Conservation (phyloP, 2,888 invertebrate genomes). For the Norana najaformis region DNA sequence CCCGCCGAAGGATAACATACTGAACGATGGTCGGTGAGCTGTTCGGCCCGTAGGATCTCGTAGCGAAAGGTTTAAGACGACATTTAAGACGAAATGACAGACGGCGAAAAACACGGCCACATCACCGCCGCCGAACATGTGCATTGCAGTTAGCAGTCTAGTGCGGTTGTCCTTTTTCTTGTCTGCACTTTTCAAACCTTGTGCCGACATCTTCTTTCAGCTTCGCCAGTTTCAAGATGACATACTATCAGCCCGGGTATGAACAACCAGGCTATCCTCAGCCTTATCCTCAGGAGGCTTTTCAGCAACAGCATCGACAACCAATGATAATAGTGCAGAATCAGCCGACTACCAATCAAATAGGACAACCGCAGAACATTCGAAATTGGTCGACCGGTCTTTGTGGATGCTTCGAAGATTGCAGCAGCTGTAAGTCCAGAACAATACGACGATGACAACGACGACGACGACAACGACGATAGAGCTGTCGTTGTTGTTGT, state of each 20-base stretch:
- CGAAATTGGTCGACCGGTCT: constrained; percentile 32
- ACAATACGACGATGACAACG: neutral
- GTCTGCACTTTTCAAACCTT: neutral
- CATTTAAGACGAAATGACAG: too few species aligned
- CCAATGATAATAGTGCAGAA: neutral
- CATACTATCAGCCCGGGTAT: neutral
- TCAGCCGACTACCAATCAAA: neutral
- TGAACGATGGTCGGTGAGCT: too few species aligned
- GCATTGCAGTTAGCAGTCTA: too few species aligned
- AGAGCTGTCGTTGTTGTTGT: too few species aligned
- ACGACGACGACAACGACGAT: neutral
- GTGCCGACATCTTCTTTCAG: neutral
- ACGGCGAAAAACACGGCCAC: too few species aligned
- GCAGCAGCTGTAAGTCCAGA: constrained; percentile 30
- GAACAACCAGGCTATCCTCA: neutral
- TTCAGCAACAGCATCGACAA: neutral
- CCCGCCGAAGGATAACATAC: too few species aligned
- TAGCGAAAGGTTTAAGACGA: too few species aligned
- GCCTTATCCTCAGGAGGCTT: too few species aligned
- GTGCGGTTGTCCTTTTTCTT: neutral
- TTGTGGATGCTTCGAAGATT: constrained; percentile 31
- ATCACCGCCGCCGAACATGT: too few species aligned
- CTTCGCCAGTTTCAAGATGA: neutral
- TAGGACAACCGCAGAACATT: constrained; percentile 23
- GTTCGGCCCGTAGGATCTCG: too few species aligned